Conservation (phyloP, 2,113 vertebrate species). For the Chamaea fasciata region DNA sequence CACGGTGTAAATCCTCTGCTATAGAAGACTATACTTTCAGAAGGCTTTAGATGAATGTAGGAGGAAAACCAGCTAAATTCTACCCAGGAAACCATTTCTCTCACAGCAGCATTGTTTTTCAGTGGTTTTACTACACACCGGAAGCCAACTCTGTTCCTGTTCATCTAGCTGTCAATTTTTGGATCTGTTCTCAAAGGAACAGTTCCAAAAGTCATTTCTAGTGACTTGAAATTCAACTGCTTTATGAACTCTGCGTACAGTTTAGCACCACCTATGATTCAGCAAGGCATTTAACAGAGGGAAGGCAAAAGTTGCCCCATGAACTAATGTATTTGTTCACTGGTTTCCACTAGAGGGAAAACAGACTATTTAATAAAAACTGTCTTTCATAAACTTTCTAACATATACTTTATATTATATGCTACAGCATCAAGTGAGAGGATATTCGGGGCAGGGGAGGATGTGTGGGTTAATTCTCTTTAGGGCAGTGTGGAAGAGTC, state of each 20-base stretch:
- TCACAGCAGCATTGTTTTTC: not conserved
- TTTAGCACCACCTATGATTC: not conserved
- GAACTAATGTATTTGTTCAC: not conserved
- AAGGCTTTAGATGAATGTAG: not conserved
- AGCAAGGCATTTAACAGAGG: not conserved
- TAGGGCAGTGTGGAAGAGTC: not conserved
- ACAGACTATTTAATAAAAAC: not conserved
- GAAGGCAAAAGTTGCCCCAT: not conserved
- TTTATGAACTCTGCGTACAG: rapidly evolving
- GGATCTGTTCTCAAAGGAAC: not conserved
- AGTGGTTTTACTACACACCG: not conserved
- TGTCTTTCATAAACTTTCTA: not conserved
- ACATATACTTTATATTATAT: not conserved
- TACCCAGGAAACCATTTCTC: conserved; percentile 25
- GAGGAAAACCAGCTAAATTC: not conserved
- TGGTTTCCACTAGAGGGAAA: not conserved
- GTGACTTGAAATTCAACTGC: not conserved
- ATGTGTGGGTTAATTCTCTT: not conserved
- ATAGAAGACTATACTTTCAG: not conserved
- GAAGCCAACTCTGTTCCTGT: conserved; percentile 20
- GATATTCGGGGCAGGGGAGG: rapidly evolving
- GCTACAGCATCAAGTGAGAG: not conserved
- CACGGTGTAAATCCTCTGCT: not conserved
- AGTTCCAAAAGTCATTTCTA: not conserved
- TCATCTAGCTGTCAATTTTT: not conserved